These are phyloP conservation scores for Phylloscopus collybita DNA, from an alignment of 2,797 vertebrate species.

Conservation along the genomic window DNA sequence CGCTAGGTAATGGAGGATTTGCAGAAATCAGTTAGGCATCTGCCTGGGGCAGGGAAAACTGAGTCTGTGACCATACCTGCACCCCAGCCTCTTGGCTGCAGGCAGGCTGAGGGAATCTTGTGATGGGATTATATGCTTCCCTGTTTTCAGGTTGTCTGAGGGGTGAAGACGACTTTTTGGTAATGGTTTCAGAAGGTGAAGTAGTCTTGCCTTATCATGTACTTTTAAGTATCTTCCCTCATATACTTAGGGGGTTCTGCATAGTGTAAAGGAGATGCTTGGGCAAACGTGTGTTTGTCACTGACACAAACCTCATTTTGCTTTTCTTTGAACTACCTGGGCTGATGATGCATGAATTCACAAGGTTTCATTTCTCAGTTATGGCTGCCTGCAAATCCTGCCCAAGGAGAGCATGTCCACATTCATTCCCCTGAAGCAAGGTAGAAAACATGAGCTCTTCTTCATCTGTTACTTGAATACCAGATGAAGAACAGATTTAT, in stretches of 20 bases:
- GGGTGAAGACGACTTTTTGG: neutral
- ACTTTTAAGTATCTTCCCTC: neutral
- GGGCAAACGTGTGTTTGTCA: neutral
- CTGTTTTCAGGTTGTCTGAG: neutral
- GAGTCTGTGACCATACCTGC: neutral
- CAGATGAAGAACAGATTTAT: neutral
- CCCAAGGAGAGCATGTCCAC: neutral
- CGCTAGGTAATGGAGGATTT: constrained; percentile 44
- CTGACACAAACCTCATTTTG: neutral
- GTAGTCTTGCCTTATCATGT: neutral
- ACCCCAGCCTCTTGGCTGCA: neutral
- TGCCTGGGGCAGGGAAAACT: constrained; percentile 16
- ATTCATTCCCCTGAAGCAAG: neutral
- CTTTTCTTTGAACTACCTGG: neutral
- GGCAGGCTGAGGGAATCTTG: neutral
- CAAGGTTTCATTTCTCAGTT: neutral
- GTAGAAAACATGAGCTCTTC: neutral
- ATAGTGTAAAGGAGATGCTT: neutral
- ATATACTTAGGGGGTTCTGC: neutral
- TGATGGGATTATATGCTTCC: neutral
- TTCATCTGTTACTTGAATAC: neutral
- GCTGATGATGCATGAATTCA: neutral
- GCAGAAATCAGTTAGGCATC: constrained; percentile 36
- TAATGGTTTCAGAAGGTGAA: neutral
- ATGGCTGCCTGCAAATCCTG: neutral